Conservation (phyloP, 2,888 invertebrate genomes). For the Dermolepida albohirtum region DNA sequence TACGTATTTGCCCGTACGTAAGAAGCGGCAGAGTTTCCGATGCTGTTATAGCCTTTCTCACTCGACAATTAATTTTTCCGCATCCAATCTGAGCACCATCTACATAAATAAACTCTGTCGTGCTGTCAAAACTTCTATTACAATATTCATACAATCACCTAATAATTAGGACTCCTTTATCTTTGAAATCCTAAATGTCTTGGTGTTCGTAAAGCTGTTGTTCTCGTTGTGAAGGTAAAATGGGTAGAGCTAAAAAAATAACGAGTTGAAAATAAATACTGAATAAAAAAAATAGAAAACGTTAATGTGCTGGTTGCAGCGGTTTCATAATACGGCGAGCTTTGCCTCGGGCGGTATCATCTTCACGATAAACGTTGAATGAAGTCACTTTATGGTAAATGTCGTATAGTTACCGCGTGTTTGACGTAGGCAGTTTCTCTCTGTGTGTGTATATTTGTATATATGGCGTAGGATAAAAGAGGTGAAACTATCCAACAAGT, state of each 20-base stretch:
- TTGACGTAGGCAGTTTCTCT: slow-evolving; percentile 46
- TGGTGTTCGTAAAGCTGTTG: not conserved
- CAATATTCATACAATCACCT: slow-evolving; percentile 10
- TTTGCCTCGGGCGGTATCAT: slow-evolving; percentile 45
- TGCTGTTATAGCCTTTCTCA: too few species aligned
- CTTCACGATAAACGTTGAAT: slow-evolving; percentile 50
- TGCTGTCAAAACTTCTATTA: not conserved
- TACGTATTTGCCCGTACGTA: not conserved
- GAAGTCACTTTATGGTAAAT: slow-evolving; percentile 49
- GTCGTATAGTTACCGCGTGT: slow-evolving; percentile 47
- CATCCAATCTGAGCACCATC: too few species aligned
- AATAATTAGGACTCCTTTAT: slow-evolving; percentile 30
- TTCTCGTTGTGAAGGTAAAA: slow-evolving; percentile 35
- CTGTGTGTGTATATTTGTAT: too few species aligned
- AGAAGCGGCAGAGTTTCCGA: too few species aligned
- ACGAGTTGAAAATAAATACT: slow-evolving; percentile 2
- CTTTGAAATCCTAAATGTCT: slow-evolving; percentile 32
- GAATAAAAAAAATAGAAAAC: slow-evolving; percentile 33
- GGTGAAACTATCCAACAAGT: slow-evolving; percentile 49
- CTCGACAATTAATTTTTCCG: too few species aligned
- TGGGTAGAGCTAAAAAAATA: slow-evolving; percentile 37
- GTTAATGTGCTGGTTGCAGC: slow-evolving; percentile 38
- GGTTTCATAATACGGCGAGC: slow-evolving; percentile 47
- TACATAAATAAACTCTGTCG: not conserved
- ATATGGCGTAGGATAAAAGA: slow-evolving; percentile 47